phyloP scores from a whole-genome alignment of 2,888 invertebrate genomes.

The Syrphus vitripennis region DNA sequence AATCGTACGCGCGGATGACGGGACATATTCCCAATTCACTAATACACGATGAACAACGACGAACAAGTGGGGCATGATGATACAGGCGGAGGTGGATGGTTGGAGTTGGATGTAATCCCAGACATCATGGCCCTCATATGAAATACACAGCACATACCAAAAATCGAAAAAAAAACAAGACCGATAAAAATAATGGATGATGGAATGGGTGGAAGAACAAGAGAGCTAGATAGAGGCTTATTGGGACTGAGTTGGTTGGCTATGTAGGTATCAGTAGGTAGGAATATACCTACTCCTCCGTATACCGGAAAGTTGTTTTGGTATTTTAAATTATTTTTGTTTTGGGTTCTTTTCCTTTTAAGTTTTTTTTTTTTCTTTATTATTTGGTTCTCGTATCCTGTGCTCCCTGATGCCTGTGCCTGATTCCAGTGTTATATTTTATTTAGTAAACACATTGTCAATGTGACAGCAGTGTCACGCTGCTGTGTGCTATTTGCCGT shows the following conservation, averaged over 20 bases:
- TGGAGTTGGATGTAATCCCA: conserved; percentile 56
- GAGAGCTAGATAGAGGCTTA: neutral
- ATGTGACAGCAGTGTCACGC: conserved; percentile 66
- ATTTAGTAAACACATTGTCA: conserved; percentile 69
- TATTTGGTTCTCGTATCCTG: neutral
- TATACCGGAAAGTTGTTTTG: conserved; percentile 57
- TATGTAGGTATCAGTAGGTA: neutral
- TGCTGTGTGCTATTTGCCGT: conserved; percentile 27
- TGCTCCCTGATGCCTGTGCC: neutral
- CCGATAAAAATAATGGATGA: conserved; percentile 54
- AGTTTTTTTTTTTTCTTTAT: conserved; percentile 1
- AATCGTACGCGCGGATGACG: conserved; percentile 36
- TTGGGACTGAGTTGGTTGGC: neutral
- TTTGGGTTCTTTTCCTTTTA: neutral
- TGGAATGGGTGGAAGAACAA: neutral
- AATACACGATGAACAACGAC: conserved; percentile 42
- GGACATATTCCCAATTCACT: conserved; percentile 64
- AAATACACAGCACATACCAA: conserved; percentile 42
- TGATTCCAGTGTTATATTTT: conserved; percentile 55
- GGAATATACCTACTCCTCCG: neutral
- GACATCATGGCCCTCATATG: conserved; percentile 56
- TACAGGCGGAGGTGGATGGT: neutral
- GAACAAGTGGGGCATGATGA: neutral
- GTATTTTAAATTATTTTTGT: conserved; percentile 44
- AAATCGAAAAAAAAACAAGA: neutral